Base-by-base conservation (phyloP, 2,888 invertebrate species). In the Rotaria magnacalcarata region DNA sequence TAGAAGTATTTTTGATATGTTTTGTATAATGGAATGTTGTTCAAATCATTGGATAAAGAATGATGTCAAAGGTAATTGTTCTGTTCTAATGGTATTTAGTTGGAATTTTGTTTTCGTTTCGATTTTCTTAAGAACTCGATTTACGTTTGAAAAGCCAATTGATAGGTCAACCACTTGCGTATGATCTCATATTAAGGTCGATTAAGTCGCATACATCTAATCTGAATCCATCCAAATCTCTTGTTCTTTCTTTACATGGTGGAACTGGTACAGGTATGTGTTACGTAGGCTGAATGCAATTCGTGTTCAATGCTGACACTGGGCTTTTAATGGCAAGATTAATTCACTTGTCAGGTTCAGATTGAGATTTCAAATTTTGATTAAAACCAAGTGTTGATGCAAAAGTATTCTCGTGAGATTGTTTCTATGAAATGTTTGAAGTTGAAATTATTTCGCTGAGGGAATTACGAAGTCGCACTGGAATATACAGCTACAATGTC, bases 171-270 rank as follows among this genome's bases (percentile, higher is more conserved):
- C 80, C 80, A 47, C 43, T 80, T 43, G 80, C 19, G 8, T 80
- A 80, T 80, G 47, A 80, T 47, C 47, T 80, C 7, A n/a, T 80
- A 47, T 47, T 80, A 24, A 80, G 4, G n/a, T 80, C 80, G 2
- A 80, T 80, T 47, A 47, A 47, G 47, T 80, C 80, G 24, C 95
- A 95, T 90, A 91, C 93, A 87, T 89, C 89, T 27, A 90, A 91
- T 58, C 88, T 89, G 16, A 88, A 93, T 2, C 92, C 93, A 7
- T 90, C 90, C 67, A 97, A 97, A 91, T 95, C 98, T 27, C 92
- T 98, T 85, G 95, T 95, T 0, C 93, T 99, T 89, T 96, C 96
- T 89, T 94, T 99, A 89, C 97, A 98, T 92, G 98, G 98, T 0
- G 94, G 94, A 92, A 94, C 96, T 0, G 98, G 98, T 0, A 89